Conservation (phyloP, 2,797 vertebrate species). For the Catostomus latipinnis region DNA sequence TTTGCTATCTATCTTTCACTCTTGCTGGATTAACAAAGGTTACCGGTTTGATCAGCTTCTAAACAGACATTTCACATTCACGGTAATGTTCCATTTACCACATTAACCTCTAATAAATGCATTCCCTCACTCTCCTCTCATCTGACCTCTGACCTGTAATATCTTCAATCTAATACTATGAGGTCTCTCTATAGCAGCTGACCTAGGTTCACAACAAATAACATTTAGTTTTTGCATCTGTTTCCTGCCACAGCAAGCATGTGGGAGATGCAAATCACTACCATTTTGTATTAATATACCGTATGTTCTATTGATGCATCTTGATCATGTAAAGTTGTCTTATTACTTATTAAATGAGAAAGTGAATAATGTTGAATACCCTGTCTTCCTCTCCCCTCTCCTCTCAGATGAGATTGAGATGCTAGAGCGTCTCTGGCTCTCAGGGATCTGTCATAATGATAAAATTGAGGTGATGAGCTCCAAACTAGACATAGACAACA, state of each 20-base stretch:
- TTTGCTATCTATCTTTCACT: slow-evolving; percentile 39
- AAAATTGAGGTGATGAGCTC: slow-evolving; percentile 92
- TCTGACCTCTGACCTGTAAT: slow-evolving; percentile 9
- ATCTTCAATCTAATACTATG: neutral
- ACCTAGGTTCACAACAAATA: slow-evolving; percentile 2
- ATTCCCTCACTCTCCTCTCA: neutral
- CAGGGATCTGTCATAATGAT: slow-evolving; percentile 90
- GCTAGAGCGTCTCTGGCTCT: slow-evolving; percentile 90
- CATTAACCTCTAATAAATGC: neutral
- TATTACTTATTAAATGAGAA: neutral
- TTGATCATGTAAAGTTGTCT: slow-evolving; percentile 20
- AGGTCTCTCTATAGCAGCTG: slow-evolving; percentile 13
- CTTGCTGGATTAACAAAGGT: slow-evolving; percentile 25
- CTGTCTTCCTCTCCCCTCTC: neutral
- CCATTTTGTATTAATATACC: slow-evolving; percentile 10
- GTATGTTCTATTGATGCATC: slow-evolving; percentile 35
- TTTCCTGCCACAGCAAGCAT: slow-evolving; percentile 8
- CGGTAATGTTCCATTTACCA: slow-evolving; percentile 3
- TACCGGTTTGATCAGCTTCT: slow-evolving; percentile 25
- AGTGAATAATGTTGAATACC: neutral
- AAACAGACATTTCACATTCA: slow-evolving; percentile 43
- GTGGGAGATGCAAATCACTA: slow-evolving; percentile 8
- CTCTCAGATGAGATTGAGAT: slow-evolving; percentile 87
- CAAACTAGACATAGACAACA: slow-evolving; percentile 86
- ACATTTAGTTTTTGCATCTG: slow-evolving; percentile 16